phyloP scores from a whole-genome alignment of 2,113 vertebrate genomes.

The Rhinolophus ferrumequinum region DNA sequence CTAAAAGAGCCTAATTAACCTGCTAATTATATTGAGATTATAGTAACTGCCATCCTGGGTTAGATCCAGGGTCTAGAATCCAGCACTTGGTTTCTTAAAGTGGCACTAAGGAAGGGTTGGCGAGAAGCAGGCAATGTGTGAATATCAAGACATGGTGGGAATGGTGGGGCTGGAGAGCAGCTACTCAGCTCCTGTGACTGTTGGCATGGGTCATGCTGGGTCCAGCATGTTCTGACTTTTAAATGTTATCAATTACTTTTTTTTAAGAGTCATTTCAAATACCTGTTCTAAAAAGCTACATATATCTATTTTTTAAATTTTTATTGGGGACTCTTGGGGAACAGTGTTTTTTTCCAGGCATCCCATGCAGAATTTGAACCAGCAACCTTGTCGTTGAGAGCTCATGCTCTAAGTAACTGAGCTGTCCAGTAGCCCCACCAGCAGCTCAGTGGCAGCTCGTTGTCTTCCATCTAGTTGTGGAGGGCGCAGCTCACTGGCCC shows the following conservation, averaged over 20 bases:
- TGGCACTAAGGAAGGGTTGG: background rate
- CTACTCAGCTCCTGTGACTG: background rate
- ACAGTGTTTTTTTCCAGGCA: too few species aligned
- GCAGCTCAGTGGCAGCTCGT: too few species aligned
- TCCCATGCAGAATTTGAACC: too few species aligned
- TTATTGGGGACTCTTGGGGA: too few species aligned
- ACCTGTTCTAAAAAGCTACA: too few species aligned
- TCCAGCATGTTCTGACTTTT: background rate
- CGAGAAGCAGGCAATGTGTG: background rate
- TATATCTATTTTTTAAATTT: too few species aligned
- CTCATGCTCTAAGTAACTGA: too few species aligned
- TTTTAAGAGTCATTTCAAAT: background rate
- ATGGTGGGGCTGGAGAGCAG: background rate
- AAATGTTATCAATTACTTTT: background rate
- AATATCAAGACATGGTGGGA: accelerated
- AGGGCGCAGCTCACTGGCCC: too few species aligned
- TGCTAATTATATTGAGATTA: background rate
- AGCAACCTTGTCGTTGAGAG: too few species aligned
- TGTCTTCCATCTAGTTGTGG: too few species aligned
- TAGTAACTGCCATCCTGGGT: background rate
- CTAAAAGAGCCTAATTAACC: background rate
- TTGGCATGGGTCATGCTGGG: background rate
- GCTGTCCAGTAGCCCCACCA: too few species aligned
- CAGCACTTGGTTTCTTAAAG: slow-evolving; percentile 26
- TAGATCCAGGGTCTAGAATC: background rate